Evolutionary conservation across 2,888 invertebrate species (phyloP), one percentile per base, ranked within the genome.

Genomic region (Empis stercorea): DNA sequence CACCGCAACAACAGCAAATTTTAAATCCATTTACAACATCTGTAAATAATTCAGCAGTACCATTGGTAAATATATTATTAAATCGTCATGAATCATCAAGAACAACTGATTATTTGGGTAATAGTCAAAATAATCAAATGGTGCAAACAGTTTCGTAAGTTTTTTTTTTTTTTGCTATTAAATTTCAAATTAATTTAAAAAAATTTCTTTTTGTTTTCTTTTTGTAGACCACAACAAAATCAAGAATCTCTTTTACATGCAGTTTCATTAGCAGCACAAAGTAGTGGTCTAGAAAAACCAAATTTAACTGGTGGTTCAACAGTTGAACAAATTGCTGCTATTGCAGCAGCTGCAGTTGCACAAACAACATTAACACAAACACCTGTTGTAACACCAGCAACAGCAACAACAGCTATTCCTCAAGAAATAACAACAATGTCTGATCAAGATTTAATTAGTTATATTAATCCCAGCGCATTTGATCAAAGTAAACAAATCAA

Each of bases 381-480:
- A 51, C 42, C 54, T 10, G 50, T 50, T 39, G 48, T 53, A 14
- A 55, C 14, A 57, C 60, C 44, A 13, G 58, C 58, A 14, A 59
- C 60, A 11, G 59, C 61, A 16, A 59, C 62, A 4, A 60, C 75
- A 61, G 61, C 70, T 56, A 76, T 77, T 69, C 83, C 74, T 45
- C 82, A 83, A 61, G 79, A 84, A 42, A 75, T 89, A 56, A 83
- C 85, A 10, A 80, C 83, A 59, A 86, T 91, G 81, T 86, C 86
- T 53, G 89, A 89, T 66, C 84, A 84, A 68, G 89, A 91, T 71
- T 75, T 91, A 56, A 78, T 91, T 57, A 87, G 84, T 65, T 87
- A 87, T 70, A 89, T 91, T 57, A 88, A 89, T 73, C 86, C 89
- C 44, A 85, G 83, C 73, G 86, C 87, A 66, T 89, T 91, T 67